Conservation (phyloP, 2,113 vertebrate species). For the Pipa parva region DNA sequence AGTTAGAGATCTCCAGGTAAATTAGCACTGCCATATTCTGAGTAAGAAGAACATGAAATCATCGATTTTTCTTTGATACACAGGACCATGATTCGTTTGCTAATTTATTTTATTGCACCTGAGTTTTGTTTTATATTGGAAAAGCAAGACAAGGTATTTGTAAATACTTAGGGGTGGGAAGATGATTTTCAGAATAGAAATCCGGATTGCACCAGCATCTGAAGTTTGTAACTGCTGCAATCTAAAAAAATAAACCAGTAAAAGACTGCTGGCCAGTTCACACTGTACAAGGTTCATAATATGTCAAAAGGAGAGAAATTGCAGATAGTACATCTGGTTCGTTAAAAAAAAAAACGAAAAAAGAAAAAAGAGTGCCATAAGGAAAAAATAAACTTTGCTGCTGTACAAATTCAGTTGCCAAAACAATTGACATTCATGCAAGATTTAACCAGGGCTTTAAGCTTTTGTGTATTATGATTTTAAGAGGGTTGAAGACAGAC, state of each 20-base stretch:
- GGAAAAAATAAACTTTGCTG: slow-evolving; percentile 67
- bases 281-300: slow-evolving; percentile 52
- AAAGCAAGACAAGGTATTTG: no score
- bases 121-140: no score
- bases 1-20: no score
- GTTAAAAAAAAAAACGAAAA: slow-evolving; percentile 53
- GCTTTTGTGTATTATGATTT: slow-evolving; percentile 49
- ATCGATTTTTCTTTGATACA: no score
- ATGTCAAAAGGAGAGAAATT: slow-evolving; percentile 60
- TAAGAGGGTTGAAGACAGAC: slow-evolving; percentile 46
- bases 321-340: slow-evolving; percentile 67
- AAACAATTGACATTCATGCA: slow-evolving; percentile 57
- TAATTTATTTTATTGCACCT: no score
- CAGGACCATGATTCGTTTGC: no score
- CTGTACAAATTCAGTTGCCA: slow-evolving; percentile 57
- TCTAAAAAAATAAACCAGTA: background rate
- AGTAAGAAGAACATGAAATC: no score
- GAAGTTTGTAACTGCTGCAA: no score
- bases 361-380: slow-evolving; percentile 57
- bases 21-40: no score
- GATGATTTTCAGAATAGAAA: no score
- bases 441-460: slow-evolving; percentile 50
- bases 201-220: no score
- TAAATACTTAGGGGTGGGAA: no score
- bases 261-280: background rate